A percentile compares a stretch with the other conserved stretches of the same genome.
Evolutionary conservation across 2,797 vertebrate genomes (phyloP).

Genomic region (Phalanger gymnotis): DNA sequence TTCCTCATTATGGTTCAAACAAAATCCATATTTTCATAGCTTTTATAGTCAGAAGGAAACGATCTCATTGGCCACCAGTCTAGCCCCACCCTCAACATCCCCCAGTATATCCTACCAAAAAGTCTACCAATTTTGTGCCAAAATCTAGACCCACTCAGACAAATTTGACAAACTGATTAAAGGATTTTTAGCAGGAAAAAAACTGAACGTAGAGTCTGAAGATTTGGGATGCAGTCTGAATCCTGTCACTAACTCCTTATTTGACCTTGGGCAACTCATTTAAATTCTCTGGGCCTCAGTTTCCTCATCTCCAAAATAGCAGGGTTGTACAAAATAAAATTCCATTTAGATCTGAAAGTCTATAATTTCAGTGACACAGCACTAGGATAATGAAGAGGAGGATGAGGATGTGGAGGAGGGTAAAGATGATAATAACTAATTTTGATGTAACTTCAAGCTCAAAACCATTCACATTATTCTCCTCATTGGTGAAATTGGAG

Average conservation of each 20-base stretch:
- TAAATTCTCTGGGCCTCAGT: neutral
- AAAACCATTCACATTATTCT: neutral
- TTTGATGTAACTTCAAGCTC: neutral
- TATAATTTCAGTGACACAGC: neutral
- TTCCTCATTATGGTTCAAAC: neutral
- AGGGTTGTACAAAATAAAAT: neutral
- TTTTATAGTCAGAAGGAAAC: neutral
- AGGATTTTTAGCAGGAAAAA: neutral
- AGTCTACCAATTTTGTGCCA: neutral
- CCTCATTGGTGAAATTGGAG: neutral
- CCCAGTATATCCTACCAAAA: neutral
- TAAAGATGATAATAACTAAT: neutral
- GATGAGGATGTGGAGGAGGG: neutral
- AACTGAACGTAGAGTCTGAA: neutral
- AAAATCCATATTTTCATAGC: neutral
- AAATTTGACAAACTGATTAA: neutral
- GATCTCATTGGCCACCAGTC: neutral
- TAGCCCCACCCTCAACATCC: neutral
- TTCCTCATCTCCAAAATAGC: conserved; percentile 33
- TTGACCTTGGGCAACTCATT: neutral
- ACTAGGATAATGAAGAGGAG: neutral
- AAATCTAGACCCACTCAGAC: neutral
- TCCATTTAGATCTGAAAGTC: neutral
- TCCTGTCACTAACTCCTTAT: neutral
- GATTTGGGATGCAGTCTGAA: neutral